These are phyloP conservation scores for Ptychochromis oligacanthus DNA, from an alignment of 2,113 vertebrate genomes.

Conservation along the genomic window DNA sequence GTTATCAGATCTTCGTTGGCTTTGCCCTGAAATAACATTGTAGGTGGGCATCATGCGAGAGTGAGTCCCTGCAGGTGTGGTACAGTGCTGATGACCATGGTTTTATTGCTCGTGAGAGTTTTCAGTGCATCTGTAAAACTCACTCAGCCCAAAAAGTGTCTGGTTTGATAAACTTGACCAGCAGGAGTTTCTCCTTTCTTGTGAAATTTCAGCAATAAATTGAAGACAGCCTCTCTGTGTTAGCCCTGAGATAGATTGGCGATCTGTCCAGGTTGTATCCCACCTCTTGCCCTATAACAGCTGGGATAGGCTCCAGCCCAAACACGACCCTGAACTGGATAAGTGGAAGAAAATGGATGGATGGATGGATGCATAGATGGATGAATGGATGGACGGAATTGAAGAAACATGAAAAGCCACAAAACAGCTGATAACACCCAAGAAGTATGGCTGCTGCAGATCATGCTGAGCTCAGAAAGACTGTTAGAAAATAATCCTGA, in stretches of 20 bases:
- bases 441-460: neutral
- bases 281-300: neutral
- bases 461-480: neutral
- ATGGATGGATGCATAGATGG: neutral
- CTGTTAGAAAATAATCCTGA: neutral
- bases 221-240: neutral
- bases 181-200: neutral
- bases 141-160: neutral
- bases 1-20: neutral
- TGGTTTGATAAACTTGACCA: neutral
- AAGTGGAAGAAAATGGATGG: neutral
- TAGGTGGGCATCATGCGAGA: neutral
- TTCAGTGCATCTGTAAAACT: neutral
- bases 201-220: neutral
- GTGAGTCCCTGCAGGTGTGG: neutral
- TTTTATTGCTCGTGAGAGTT: neutral
- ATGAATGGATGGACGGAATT: neutral
- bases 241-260: neutral
- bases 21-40: neutral
- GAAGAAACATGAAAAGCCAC: neutral
- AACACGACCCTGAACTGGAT: neutral
- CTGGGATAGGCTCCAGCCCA: neutral
- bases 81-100: neutral
- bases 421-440: neutral
- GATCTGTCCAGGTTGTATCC: neutral